These are phyloP conservation scores for Magallana ariakensis DNA, from an alignment of 1,140 invertebrate genomes.

Conservation along the genomic window DNA sequence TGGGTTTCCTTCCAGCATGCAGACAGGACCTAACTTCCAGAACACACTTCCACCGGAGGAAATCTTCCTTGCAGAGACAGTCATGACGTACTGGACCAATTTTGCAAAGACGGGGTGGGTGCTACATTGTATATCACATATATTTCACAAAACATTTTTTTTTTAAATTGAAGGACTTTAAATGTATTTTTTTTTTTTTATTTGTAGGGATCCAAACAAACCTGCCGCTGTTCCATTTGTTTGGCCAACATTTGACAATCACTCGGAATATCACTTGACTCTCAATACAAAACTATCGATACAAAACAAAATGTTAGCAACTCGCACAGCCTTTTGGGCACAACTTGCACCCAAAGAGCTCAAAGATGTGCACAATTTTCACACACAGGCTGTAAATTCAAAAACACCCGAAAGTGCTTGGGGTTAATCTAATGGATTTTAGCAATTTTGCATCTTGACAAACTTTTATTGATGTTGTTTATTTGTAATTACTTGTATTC, in stretches of 20 bases:
- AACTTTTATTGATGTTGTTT: no score
- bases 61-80: slow-evolving; percentile 90
- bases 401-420: no score
- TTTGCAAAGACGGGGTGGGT: slow-evolving; percentile 94
- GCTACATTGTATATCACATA: neutral
- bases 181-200: no score
- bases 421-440: no score
- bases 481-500: no score
- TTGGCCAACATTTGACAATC: neutral
- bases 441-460: no score
- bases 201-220: slow-evolving; percentile 4
- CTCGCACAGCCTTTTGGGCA: slow-evolving; percentile 48
- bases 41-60: slow-evolving; percentile 83
- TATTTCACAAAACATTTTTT: neutral
- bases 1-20: slow-evolving; percentile 53
- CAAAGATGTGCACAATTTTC: neutral
- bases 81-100: slow-evolving; percentile 95
- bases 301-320: slow-evolving; percentile 29
- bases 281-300: slow-evolving; percentile 41
- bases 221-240: neutral
- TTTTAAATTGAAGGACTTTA: no score
- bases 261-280: neutral
- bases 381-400: neutral
- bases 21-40: slow-evolving; percentile 3
- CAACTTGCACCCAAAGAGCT: neutral